Percentiles rank a stretch among this genome's conserved stretches.
Evolutionary conservation across 2,797 vertebrate genomes (phyloP).

Genomic region (Enteromius mattozi): DNA sequence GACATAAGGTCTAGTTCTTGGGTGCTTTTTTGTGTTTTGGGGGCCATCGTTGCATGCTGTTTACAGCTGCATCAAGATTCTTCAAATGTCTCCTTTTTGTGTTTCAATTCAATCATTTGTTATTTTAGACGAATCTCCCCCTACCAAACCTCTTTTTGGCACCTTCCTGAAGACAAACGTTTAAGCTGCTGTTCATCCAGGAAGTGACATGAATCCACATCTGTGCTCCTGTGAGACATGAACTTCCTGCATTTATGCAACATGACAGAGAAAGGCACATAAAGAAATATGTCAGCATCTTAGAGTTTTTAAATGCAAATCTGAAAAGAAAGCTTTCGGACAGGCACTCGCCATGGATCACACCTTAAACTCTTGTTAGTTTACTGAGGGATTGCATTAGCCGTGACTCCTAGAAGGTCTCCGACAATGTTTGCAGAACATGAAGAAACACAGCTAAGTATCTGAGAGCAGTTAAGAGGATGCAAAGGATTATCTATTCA

Average conservation of each 20-base stretch:
- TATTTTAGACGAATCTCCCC: constrained; percentile 24
- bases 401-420: constrained; percentile 12
- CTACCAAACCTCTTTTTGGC: constrained; percentile 15
- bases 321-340: neutral
- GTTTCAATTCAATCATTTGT: neutral
- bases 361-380: neutral
- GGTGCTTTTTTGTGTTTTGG: neutral
- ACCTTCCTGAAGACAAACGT: constrained; percentile 13
- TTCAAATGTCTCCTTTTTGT: neutral
- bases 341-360: neutral
- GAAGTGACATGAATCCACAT: constrained; percentile 47
- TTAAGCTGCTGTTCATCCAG: constrained; percentile 45
- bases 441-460: constrained; percentile 35
- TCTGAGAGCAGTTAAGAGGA: constrained; percentile 49
- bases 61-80: neutral
- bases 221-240: constrained; percentile 40
- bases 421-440: constrained; percentile 26
- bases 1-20: neutral
- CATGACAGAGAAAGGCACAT: constrained; percentile 37
- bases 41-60: neutral
- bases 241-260: constrained; percentile 53
- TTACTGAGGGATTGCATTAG: constrained; percentile 33
- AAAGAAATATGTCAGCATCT: neutral
- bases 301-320: neutral
- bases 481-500: constrained; percentile 42